Evolutionary conservation across 2,888 invertebrate species (phyloP), one percentile per base, ranked within the genome.

Genomic region (Mechanitis messenoides): DNA sequence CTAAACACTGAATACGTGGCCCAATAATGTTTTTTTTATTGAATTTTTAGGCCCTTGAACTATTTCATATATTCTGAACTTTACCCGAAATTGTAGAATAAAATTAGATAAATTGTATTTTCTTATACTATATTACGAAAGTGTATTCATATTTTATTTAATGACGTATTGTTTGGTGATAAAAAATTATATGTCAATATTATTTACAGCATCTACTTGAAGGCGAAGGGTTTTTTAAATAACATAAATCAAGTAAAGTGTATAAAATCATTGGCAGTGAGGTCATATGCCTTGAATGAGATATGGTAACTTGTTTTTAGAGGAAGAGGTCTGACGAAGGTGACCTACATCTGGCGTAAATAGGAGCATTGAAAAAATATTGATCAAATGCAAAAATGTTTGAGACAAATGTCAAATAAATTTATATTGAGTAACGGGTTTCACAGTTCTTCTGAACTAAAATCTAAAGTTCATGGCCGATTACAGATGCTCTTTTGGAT

Each of bases 241-340:
- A 55, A 63, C 45, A 66, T 64, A 63, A 69, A 66, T 66, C 58
- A 62, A 33, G 42, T 56, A 64, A 47, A 54, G 45, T 20, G 47
- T 58, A 60, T 64, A 62, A 55, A 66, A 62, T 63, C 64, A 66
- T 63, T 64, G 66, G 64, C 66, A 64, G 58, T 67, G 61, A 58
- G 57, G 35, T 66, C 45, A 58, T 55, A 38, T 64, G 54, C 66
- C 66, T 66, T 69, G 64, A 62, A 60, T 63, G 55, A 38, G 60
- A 58, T 62, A 63, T 64, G 64, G 62, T 55, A 69, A 61, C 64
- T 58, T 63, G 66, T 63, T 67, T 60, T 65, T 62, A 66, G 66
- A 67, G 66, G 66, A 69, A 65, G 64, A 67, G 64, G 46, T 59
- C 55, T 54, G 45, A 60, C 33, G 53, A 54, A 61, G 65, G 64